A percentile compares a stretch with the other conserved stretches of the same genome.
Evolutionary conservation across 30 jellyfish, hydroid and myxozoan genomes (phyloP).

Genomic region (Pseudorhiza aurosa): DNA sequence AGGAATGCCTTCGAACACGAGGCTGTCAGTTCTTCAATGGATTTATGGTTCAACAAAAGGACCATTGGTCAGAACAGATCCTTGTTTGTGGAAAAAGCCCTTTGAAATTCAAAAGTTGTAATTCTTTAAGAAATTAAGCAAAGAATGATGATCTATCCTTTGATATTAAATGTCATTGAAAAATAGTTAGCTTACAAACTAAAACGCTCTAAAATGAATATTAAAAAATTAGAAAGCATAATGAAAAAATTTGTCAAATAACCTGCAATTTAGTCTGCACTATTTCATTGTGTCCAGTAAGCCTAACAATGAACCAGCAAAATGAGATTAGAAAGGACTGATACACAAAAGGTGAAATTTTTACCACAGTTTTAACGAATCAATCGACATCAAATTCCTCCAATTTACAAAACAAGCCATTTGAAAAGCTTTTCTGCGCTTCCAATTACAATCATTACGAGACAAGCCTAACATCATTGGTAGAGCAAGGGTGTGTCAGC

Average conservation of each 20-base stretch:
- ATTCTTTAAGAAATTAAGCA: neutral
- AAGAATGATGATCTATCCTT: conserved; percentile 7
- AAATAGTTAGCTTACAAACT: neutral
- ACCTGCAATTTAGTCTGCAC: conserved; percentile 29
- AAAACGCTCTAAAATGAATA: neutral
- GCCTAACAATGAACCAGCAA: conserved; percentile 8
- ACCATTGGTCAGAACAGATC: too few relatives aligned
- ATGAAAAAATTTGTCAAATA: conserved; percentile 6
- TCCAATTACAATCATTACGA: conserved; percentile 4
- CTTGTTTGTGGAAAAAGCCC: neutral
- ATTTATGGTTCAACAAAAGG: too few relatives aligned
- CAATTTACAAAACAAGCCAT: conserved; percentile 30
- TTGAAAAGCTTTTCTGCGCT: conserved; percentile 7
- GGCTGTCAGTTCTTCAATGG: too few relatives aligned
- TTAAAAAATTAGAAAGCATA: conserved; percentile 6
- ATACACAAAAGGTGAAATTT: conserved; percentile 6
- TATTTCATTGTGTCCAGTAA: conserved; percentile 7
- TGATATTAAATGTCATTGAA: neutral
- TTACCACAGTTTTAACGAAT: conserved; percentile 38
- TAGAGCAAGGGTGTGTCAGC: conserved; percentile 18
- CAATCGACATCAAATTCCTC: conserved; percentile 25
- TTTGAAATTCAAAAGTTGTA: neutral
- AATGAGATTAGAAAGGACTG: conserved; percentile 13
- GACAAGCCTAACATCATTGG: neutral
- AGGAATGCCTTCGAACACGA: too few relatives aligned